Base-by-base conservation (phyloP, 2,888 invertebrate genomes). In the Pecten maximus region DNA sequence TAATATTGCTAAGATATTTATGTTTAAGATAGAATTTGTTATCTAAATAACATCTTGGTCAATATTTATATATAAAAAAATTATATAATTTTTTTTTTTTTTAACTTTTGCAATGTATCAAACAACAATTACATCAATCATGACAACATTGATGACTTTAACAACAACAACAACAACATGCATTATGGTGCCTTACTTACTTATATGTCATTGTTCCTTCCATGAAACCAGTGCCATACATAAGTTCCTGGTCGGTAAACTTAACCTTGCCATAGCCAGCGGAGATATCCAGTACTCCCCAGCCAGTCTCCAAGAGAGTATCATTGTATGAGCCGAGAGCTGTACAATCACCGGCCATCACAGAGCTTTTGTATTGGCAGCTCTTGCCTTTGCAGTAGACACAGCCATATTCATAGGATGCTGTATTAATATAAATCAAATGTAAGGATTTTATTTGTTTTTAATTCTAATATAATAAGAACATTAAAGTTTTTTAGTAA, bases 221-320 rank as follows among this genome's bases (percentile, higher is more conserved):
- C 40, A 96, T 90, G 90, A 92, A 95, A 0, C 96, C 96, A 8
- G 96, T 96, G 87, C 95, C 96, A 94, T 93, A 96, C 95, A 96
- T 95, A 54, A 95, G 92, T 40, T 95, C 94, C 8, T 88, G 87
- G 91, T 96, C 94, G n/a, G 87, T 88, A 6, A 91, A 40, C 6
- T 60, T 88, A 8, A 87, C 87, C 40, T 88, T 60, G 0, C 94
- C 94, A 87, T 94, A 89, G 0, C 96, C 96, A 28, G 96, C 94
- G 0, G 89, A 91, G 23, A 96, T 94, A 88, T 96, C 95, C 87
- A 96, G 94, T 28, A 96, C 94, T 3, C 96, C 96, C 96, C 96
- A 96, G 4, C 96, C 96, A 87, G 95, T 96, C 40, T 92, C 89
- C 86, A 93, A 86, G 60, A 96, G 89, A 0, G 95, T 95, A 91